Evolutionary conservation across 2,113 vertebrate species (phyloP).

Genomic region (Limanda limanda): DNA sequence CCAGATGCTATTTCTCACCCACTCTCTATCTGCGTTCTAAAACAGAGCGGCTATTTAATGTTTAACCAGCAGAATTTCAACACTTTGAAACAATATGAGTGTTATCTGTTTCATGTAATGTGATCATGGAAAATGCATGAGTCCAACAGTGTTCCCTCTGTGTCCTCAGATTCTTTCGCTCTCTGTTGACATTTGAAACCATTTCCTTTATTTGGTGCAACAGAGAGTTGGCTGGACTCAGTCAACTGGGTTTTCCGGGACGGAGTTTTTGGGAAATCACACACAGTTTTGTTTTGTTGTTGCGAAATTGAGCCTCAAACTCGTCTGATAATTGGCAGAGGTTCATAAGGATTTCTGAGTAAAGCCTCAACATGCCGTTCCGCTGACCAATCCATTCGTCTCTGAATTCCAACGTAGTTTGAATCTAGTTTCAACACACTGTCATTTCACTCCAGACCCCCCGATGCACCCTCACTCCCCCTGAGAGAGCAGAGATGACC

Average conservation of each 20-base stretch:
- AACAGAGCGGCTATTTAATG: conserved; percentile 10
- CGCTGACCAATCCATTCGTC: background rate
- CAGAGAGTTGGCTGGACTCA: background rate
- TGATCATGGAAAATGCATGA: conserved; percentile 67
- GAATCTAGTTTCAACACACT: background rate
- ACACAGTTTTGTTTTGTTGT: background rate
- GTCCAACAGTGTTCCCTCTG: conserved; percentile 66
- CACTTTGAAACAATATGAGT: conserved; percentile 46
- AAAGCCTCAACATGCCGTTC: background rate
- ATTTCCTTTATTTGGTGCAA: conserved; percentile 29
- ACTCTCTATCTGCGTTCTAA: background rate
- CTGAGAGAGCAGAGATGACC: conserved; percentile 20
- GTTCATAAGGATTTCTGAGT: background rate
- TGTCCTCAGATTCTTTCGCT: conserved; percentile 52
- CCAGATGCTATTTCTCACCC: conserved; percentile 48
- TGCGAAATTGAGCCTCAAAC: background rate
- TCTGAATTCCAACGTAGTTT: background rate
- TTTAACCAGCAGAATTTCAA: conserved; percentile 27
- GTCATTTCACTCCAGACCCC: conserved; percentile 3
- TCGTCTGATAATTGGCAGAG: background rate
- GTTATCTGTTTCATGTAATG: conserved; percentile 63
- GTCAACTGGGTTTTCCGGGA: background rate
- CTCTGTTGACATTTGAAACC: conserved; percentile 35
- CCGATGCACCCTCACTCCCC: background rate
- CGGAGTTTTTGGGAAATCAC: too few relatives aligned